phyloP scores from a whole-genome alignment of 2,797 vertebrate species.

The Danionella dracula region DNA sequence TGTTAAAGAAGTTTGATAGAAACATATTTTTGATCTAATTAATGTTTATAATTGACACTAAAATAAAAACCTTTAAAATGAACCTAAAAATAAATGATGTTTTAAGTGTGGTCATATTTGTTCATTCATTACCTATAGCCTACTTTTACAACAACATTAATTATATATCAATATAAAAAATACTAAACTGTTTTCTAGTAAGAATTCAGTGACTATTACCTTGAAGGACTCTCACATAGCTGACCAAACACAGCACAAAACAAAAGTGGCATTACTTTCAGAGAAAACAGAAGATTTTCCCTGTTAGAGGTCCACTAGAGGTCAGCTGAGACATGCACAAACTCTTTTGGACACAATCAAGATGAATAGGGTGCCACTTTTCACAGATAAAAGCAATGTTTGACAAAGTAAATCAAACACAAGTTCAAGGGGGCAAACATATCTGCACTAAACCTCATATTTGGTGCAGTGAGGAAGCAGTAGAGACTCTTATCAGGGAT shows the following conservation, averaged over 20 bases:
- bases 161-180: no score
- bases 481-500: neutral
- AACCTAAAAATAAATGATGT: no score
- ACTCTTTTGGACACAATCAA: constrained; percentile 8
- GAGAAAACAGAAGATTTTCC: neutral
- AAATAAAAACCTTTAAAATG: no score
- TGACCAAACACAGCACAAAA: neutral
- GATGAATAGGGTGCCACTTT: neutral
- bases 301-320: neutral
- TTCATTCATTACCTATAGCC: no score
- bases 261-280: neutral
- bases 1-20: no score
- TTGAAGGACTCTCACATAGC: neutral
- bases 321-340: constrained; percentile 5
- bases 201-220: no score
- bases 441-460: neutral
- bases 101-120: no score
- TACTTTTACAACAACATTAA: no score
- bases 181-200: no score
- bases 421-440: neutral
- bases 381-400: neutral
- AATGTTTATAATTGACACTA: no score
- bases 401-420: neutral
- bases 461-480: neutral
- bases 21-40: no score